Percentiles rank a stretch among this genome's conserved stretches.
These are phyloP conservation scores for Lochmaea crataegi DNA, from an alignment of 2,888 invertebrate genomes.

Conservation along the genomic window DNA sequence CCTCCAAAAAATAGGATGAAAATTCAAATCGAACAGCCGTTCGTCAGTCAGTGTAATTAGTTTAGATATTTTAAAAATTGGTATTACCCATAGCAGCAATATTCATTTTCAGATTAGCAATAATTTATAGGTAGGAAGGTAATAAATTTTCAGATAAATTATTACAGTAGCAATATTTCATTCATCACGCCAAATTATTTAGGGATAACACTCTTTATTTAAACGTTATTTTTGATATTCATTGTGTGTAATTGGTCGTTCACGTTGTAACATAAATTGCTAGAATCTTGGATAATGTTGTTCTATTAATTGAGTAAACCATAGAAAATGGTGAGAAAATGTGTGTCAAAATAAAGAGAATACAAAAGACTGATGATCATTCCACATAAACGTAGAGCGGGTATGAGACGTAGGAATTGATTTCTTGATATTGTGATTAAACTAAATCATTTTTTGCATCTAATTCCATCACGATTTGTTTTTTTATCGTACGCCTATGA, in stretches of 20 bases:
- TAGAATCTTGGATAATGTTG: neutral
- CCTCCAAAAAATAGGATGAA: neutral
- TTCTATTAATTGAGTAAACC: too few relatives aligned
- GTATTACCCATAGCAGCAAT: slow-evolving; percentile 6
- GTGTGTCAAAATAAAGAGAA: too few relatives aligned
- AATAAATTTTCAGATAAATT: slow-evolving; percentile 11
- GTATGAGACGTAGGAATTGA: too few relatives aligned
- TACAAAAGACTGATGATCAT: too few relatives aligned
- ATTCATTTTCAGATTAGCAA: slow-evolving; percentile 3
- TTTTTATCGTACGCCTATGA: too few relatives aligned
- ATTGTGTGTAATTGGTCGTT: neutral
- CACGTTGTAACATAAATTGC: neutral
- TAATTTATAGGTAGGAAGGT: neutral
- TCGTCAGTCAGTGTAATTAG: neutral
- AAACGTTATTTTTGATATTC: neutral
- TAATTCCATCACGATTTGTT: too few relatives aligned
- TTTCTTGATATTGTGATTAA: too few relatives aligned
- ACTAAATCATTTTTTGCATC: too few relatives aligned
- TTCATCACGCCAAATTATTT: neutral
- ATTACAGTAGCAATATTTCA: slow-evolving; percentile 3
- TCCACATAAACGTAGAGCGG: too few relatives aligned
- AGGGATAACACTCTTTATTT: neutral
- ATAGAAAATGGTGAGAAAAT: too few relatives aligned
- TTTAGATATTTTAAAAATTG: slow-evolving; percentile 9
- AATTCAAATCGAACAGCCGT: neutral